Base-by-base conservation (phyloP, 2,113 vertebrate species). In the Cyprinodon variegatus region DNA sequence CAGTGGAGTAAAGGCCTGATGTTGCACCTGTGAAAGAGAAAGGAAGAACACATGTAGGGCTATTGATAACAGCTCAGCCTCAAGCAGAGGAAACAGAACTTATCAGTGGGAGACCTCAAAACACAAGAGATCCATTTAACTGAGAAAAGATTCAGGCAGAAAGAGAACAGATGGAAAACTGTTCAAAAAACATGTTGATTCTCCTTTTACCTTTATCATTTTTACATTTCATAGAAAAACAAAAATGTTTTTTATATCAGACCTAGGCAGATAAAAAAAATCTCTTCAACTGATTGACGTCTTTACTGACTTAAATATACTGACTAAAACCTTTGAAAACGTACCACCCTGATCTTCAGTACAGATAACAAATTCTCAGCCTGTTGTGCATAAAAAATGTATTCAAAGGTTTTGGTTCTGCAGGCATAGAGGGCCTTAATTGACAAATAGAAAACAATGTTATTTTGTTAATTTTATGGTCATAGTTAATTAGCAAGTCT, bases 11-110 rank as follows among this genome's bases (percentile, higher is more conserved):
- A 72, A 71, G 22, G 12, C 45, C 70, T 61, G 20, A 72, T 22
- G 1, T 14, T 20, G 50, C 60, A 67, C 53, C 41, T 39, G 60
- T 69, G 67, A 84, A 12, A 46, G 39, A 41, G 39, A 39, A 43
- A 43, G 68, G 59, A 77, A 15, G 43, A 68, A 68, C 43, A 37
- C 70, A n/a, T 36, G 39, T n/a, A 75, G 63, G 41, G 60, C 43
- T 57, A 63, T 50, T 22, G 70, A 71, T 73, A 22, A 20, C 1
- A 72, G 62, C 37, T 75, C 76, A 80, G 14, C n/a, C 57, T 78
- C 53, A 60, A 64, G 53, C 0, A 36, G n/a, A 6, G n/a, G 43
- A 43, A 46, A 65, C 60, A 46, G 43, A 20, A 36, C 38, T 41
- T 29, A 29, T 20, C 0, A 66, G 6, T n/a, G 2, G 4, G 29